Base-by-base conservation (phyloP, 1,140 invertebrate species). In the Pseudobourletiella spinata region DNA sequence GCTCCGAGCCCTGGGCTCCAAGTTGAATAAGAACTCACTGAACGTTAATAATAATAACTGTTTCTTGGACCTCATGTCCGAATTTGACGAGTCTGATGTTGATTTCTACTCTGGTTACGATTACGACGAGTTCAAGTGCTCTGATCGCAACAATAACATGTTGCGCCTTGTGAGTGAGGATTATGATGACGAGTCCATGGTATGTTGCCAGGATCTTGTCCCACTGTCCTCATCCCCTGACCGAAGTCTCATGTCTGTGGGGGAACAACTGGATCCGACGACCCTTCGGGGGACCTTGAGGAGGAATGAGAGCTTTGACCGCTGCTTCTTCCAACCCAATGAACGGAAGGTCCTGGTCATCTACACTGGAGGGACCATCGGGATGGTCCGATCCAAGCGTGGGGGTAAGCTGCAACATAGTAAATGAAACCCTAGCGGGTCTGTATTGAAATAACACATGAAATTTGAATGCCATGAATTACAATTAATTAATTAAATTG, bases 321-420 rank as follows among this genome's bases (percentile, higher is more conserved):
- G 30, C 0, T 61, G 60, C 44, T 57, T 55, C 42, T 55, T 69
- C 18, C 57, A 69, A 1, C 69, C 64, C 43, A 67, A 69, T 62
- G 82, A 84, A 65, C 77, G 78, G 16, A 76, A 77, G 61, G 84
- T 92, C 2, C 76, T 90, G 15, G 88, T 92, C 20, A 76, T 93
- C 1, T 92, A 91, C 65, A 91, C 88, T 0, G 90, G 90, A 4
- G 90, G 90, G 15, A 93, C 90, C 1, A 93, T 93, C 65, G 90
- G 89, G 22, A 93, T 93, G 89, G 77, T 87, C 65, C 79, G 83
- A 61, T 87, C 88, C 72, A 75, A 82, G 28, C 83, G 85, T 76
- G 84, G 87, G 86, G 78, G 25, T 44, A 79, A 73, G 43, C 32
- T n/a, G 22, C 16, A 24, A 59, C n/a, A n/a, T n/a, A n/a, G n/a